Conservation (phyloP, 2,888 invertebrate species). For the Trissolcus brochymenae region DNA sequence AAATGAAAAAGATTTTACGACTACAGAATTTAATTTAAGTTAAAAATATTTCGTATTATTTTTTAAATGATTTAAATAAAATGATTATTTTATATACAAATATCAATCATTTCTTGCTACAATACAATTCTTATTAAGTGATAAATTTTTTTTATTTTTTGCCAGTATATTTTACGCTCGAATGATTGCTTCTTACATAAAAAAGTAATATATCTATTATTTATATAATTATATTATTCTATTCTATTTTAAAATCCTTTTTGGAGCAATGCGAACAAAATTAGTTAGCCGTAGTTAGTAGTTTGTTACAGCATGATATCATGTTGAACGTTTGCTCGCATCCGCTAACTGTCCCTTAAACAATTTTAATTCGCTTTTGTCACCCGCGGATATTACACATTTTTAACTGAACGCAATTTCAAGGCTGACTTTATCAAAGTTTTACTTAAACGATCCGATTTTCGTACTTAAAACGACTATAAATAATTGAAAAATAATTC, state of each 20-base stretch:
- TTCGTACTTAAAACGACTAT: background rate
- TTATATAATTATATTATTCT: background rate
- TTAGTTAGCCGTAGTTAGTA: constrained; percentile 28
- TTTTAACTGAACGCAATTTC: constrained; percentile 27
- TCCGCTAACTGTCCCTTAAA: constrained; percentile 39
- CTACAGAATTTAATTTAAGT: too few relatives aligned
- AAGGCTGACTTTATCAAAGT: constrained; percentile 23
- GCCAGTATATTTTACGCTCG: too few relatives aligned
- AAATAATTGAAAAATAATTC: background rate
- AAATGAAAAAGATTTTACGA: background rate
- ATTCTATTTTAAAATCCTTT: constrained; percentile 11
- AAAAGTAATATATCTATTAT: background rate
- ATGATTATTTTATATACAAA: too few relatives aligned
- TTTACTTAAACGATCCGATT: constrained; percentile 1
- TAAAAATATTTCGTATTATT: too few relatives aligned
- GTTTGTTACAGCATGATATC: constrained; percentile 43
- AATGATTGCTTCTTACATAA: too few relatives aligned
- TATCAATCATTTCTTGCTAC: too few relatives aligned
- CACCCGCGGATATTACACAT: constrained; percentile 26
- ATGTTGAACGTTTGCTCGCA: constrained; percentile 43
- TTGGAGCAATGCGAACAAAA: constrained; percentile 22
- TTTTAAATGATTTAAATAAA: too few relatives aligned
- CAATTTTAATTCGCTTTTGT: constrained; percentile 35
- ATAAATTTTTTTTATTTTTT: too few relatives aligned
- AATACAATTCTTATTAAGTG: too few relatives aligned